Evolutionary conservation across 2,888 invertebrate genomes (phyloP), one percentile per base, ranked within the genome.

Genomic region (Agrotis clavis): DNA sequence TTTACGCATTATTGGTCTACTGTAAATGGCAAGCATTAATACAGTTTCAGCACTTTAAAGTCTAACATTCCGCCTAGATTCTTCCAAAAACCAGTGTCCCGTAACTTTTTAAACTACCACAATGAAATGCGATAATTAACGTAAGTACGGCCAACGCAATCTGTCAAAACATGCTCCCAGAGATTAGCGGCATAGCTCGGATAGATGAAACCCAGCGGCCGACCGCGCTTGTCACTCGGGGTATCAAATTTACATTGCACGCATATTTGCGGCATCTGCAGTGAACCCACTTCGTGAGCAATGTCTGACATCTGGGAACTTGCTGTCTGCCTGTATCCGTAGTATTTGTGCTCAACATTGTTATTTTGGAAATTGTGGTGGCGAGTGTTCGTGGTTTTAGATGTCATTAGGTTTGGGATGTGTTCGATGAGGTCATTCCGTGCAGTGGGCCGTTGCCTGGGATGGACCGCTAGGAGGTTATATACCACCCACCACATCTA

Each of bases 221-320:
- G 88, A 91, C 92, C 92, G 89, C 92, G 89, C 88, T 85, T 89
- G 89, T 92, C 92, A 89, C 91, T 92, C 88, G 79, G 86, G 92
- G 93, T 90, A 94, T 94, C 94, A 94, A 94, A 93, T 94, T 92
- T 91, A 93, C 94, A 93, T 95, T 90, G 92, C 90, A 79, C 89
- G 90, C 94, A 94, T 95, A 92, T 90, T 94, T 95, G 95, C 83
- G 95, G 95, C 82, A 77, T 86, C 86, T 86, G 84, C 82, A 88
- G 87, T 84, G 82, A 87, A 87, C 90, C 90, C 88, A 90, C 90
- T 90, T 87, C 88, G 84, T 41, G 59, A 78, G 85, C 84, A 84
- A 88, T 90, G 87, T 81, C 83, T 81, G 86, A 85, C 83, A 91
- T 90, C 88, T 85, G 83, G 67, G 60, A 74, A 78, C 71, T 83